A percentile compares a stretch with the other conserved stretches of the same genome.
These are phyloP conservation scores for Sinhomidia bicolor DNA, from an alignment of 2,888 invertebrate genomes.

Conservation along the genomic window DNA sequence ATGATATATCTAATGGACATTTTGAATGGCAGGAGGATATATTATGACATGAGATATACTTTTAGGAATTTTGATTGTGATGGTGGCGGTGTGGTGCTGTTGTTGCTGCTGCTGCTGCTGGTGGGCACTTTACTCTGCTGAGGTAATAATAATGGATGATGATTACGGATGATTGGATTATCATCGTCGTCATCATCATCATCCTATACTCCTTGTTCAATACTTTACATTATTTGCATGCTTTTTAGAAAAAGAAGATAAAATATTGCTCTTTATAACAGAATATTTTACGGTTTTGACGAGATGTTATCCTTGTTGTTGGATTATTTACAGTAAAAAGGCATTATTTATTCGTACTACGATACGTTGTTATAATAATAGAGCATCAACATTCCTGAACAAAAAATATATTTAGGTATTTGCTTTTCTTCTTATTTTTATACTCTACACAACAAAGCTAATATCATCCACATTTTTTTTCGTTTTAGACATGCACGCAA, in stretches of 20 bases:
- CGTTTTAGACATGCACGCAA: not conserved
- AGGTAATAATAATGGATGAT: not conserved
- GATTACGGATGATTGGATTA: conserved; percentile 3
- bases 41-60: too few species aligned
- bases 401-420: not conserved
- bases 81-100: too few species aligned
- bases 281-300: not conserved
- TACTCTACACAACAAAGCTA: too few species aligned
- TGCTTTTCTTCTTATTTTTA: too few species aligned
- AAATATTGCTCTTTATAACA: not conserved
- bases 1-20: too few species aligned
- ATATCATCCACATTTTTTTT: not conserved
- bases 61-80: too few species aligned
- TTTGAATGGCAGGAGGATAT: not conserved
- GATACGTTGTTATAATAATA: too few species aligned
- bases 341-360: not conserved
- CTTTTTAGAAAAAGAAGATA: not conserved
- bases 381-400: not conserved
- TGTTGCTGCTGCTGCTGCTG: too few species aligned
- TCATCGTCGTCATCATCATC: not conserved
- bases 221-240: not conserved
- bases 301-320: not conserved
- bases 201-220: too few species aligned
- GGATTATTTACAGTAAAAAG: not conserved
- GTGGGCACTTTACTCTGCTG: not conserved